Base-by-base conservation (phyloP, 2,888 invertebrate species). In the Lasioglossum pauxillum region DNA sequence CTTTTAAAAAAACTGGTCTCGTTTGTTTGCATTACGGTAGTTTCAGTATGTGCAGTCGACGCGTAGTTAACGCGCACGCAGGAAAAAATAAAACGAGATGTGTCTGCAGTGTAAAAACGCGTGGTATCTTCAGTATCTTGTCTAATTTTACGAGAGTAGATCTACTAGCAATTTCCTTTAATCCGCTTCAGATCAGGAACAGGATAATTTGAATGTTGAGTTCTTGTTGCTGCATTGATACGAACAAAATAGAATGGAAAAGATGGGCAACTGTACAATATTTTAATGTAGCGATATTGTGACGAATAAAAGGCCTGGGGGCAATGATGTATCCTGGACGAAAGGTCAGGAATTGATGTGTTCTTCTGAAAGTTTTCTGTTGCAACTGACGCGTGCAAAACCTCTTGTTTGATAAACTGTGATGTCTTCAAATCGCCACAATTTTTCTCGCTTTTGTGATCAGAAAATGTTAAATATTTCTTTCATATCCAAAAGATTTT, bases 291-390 rank as follows among this genome's bases (percentile, higher is more conserved):
- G 41, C 73, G 71, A 80, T 72, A 85, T 83, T 79, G 64, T 74
- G 60, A 71, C 73, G 83, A 69, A 69, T 49, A 60, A 23, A 38
- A 73, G 60, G 75, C 84, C 80, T 23, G 83, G 69, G 71, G 88
- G 82, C 89, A 86, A 91, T 90, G 89, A 92, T 90, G 89, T 91
- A 91, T 90, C 90, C 87, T 89, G 89, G 85, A 89, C 84, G 89
- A 93, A 92, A 92, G 94, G 92, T 94, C 93, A 93, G 88, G 90
- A 79, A n/a, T 69, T 83, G 53, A 72, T 74, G 74, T 83, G 85
- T 53, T 78, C 78, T n/a, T 53, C 44, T 76, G 38, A 71, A 78
- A 78, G 73, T n/a, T 69, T 53, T 69, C 46, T 27, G 57, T 12
- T 75, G 46, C 67, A 71, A n/a, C 35, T 16, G n/a, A 46, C 67